A percentile compares a stretch with the other conserved stretches of the same genome.
Evolutionary conservation across 2,888 invertebrate species (phyloP).

Genomic region (Apamea monoglypha): DNA sequence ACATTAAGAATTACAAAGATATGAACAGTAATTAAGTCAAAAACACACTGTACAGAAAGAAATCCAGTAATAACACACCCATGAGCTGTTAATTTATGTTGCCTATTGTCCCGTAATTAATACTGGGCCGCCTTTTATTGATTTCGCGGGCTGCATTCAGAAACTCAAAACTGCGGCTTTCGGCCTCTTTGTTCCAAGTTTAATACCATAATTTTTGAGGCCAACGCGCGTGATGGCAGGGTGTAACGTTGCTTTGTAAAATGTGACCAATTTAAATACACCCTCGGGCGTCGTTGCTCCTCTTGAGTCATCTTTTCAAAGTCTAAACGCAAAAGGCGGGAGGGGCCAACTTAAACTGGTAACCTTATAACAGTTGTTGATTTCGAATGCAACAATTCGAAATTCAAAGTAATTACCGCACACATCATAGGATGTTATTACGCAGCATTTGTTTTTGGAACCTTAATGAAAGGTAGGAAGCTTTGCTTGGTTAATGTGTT

Average conservation of each 20-base stretch:
- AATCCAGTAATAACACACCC: slow-evolving; percentile 79
- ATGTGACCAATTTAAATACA: slow-evolving; percentile 78
- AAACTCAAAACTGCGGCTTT: slow-evolving; percentile 74
- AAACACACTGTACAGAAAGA: slow-evolving; percentile 75
- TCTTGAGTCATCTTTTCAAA: slow-evolving; percentile 71
- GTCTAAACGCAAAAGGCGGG: slow-evolving; percentile 62
- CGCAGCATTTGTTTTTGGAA: slow-evolving; percentile 80
- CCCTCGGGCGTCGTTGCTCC: slow-evolving; percentile 66
- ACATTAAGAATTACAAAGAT: slow-evolving; percentile 66
- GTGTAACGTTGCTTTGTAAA: slow-evolving; percentile 78
- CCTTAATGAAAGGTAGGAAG: slow-evolving; percentile 73
- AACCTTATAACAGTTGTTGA: slow-evolving; percentile 82
- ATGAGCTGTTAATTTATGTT: slow-evolving; percentile 82
- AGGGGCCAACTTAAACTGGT: slow-evolving; percentile 72
- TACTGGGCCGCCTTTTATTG: slow-evolving; percentile 73
- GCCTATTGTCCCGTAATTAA: slow-evolving; percentile 79
- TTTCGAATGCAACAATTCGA: slow-evolving; percentile 79
- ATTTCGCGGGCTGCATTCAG: slow-evolving; percentile 73
- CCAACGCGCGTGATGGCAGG: slow-evolving; percentile 77
- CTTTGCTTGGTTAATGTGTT: slow-evolving; percentile 71
- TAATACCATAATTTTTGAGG: slow-evolving; percentile 83
- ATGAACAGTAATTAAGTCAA: slow-evolving; percentile 65
- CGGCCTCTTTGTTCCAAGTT: slow-evolving; percentile 78
- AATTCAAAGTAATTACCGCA: slow-evolving; percentile 79
- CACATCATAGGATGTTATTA: slow-evolving; percentile 79